Conservation (phyloP, 2,113 vertebrate species). For the Mastomys natalensis region DNA sequence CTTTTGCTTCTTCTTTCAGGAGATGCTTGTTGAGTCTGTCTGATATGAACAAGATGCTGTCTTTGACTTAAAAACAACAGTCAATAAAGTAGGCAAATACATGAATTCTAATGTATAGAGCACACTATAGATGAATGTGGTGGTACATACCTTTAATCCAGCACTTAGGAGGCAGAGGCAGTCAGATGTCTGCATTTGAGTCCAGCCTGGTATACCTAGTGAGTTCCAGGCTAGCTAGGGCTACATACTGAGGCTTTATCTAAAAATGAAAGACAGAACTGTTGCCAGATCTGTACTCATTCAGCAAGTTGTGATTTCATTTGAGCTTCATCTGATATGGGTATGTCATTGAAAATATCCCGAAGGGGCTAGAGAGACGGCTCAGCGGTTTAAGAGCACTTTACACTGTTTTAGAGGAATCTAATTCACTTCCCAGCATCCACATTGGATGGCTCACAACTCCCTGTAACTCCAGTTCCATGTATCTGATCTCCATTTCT, state of each 20-base stretch:
- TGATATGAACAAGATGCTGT: background rate
- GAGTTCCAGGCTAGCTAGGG: too few species aligned
- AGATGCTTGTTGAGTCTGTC: conserved; percentile 16
- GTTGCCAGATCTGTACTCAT: background rate
- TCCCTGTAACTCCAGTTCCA: background rate
- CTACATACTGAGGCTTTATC: background rate
- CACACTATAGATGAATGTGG: background rate
- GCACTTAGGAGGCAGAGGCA: background rate
- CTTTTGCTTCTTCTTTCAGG: background rate
- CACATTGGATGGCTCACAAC: background rate
- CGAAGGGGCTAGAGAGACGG: background rate
- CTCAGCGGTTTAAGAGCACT: background rate
- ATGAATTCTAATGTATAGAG: background rate
- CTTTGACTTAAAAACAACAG: background rate
- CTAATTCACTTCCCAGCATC: background rate
- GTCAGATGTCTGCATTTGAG: background rate
- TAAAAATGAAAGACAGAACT: background rate
- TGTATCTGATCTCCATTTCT: background rate
- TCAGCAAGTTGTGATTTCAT: background rate
- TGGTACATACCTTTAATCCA: background rate
- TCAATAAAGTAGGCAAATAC: background rate
- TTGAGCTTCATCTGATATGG: background rate
- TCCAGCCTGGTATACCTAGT: background rate
- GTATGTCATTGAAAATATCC: conserved; percentile 17
- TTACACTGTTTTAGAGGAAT: background rate